A percentile compares a stretch with the other conserved stretches of the same genome.
phyloP scores from a whole-genome alignment of 1,140 invertebrate species.

The Microplitis mediator region DNA sequence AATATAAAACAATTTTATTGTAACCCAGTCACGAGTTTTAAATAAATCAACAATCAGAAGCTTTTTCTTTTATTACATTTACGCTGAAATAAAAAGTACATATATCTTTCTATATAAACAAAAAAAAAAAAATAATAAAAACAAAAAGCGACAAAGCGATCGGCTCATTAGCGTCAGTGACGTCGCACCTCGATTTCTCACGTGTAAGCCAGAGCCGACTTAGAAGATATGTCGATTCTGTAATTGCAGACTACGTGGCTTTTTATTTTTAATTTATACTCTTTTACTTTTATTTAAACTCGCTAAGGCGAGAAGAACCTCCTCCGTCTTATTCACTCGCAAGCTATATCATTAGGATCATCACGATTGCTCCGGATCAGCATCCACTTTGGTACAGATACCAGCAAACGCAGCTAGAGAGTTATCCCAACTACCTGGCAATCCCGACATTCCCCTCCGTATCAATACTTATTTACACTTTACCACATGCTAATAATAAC shows the following conservation, averaged over 20 bases:
- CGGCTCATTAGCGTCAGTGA: slow-evolving; percentile 29
- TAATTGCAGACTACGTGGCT: slow-evolving; percentile 22
- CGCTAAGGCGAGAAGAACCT: background rate
- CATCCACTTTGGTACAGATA: slow-evolving; percentile 11
- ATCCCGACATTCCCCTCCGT: background rate
- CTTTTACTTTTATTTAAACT: background rate
- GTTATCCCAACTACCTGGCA: slow-evolving; percentile 2
- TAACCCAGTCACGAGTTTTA: too few species aligned
- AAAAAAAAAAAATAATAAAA: background rate
- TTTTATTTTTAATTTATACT: slow-evolving; percentile 1
- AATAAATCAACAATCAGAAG: too few species aligned
- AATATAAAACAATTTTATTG: too few species aligned
- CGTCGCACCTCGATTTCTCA: slow-evolving; percentile 14
- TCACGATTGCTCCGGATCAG: slow-evolving; percentile 22
- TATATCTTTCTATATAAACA: background rate
- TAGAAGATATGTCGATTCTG: slow-evolving; percentile 25
- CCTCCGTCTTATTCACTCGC: background rate
- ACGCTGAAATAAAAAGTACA: too few species aligned
- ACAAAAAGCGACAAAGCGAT: background rate
- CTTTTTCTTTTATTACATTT: too few species aligned
- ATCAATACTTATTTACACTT: background rate
- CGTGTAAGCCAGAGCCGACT: background rate
- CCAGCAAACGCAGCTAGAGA: background rate
- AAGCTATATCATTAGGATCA: slow-evolving; percentile 31
- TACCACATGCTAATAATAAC: too few species aligned